Evolutionary conservation across 2,888 invertebrate species (phyloP), one percentile per base, ranked within the genome.

Genomic region (Lycaena phlaeas): DNA sequence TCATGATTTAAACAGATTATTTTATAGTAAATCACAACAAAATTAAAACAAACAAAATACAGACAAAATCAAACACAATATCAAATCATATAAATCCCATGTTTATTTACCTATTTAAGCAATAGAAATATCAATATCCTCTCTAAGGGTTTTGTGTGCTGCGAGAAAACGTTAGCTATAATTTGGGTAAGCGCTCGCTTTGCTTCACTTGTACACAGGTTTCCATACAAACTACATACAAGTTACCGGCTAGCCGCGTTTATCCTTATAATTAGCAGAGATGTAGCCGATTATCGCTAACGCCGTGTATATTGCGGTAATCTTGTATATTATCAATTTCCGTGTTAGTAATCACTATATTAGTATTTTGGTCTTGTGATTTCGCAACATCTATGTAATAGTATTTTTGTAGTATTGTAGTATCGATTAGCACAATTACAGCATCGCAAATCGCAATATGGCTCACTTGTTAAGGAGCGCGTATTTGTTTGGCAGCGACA

Each of bases 221-320:
- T 50, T 61, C 76, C 68, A 64, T 64, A 68, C 68, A 52, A 64
- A 60, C 51, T 64, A 69, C 72, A 76, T 70, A 64, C 59, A 54
- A 53, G 52, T 71, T 68, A 9, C 3, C 22, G 22, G 7, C 65
- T 67, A 63, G 53, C 52, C 47, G 55, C 56, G 49, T 54, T 60
- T 64, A 58, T 52, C 45, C 52, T 57, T 48, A 43, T 46, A 48
- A 43, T 47, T 49, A 57, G 67, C 55, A 63, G 84, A 81, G 61
- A 84, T 84, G 84, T 84, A 84, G 84, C 77, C 82, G 53, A 54
- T 64, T 69, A 69, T 52, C 48, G 58, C 52, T 51, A 55, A 39
- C 50, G 60, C 82, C 82, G 82, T 81, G 81, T n/a, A n/a, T 69
- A 51, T 74, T 55, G 79, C 82, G 82, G 84, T 79, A 65, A 56